phyloP scores from a whole-genome alignment of 2,113 vertebrate species.

The Leptosomus discolor region DNA sequence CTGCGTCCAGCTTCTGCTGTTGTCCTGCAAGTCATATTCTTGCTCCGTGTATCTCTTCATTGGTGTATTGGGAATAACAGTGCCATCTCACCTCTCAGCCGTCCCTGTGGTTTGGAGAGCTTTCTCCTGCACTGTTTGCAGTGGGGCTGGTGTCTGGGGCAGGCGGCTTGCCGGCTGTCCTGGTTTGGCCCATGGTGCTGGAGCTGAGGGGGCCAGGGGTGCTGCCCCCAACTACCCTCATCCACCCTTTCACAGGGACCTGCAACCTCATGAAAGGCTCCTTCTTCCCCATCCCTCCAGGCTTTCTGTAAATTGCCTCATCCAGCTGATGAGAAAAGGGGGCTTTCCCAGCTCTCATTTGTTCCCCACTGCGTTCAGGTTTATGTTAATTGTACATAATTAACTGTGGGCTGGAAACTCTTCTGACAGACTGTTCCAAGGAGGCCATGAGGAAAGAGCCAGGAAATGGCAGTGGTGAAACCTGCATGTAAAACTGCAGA shows the following conservation, averaged over 20 bases:
- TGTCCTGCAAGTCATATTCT: background rate
- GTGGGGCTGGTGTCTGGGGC: background rate
- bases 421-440: background rate
- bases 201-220: background rate
- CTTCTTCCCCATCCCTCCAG: background rate
- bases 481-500: background rate
- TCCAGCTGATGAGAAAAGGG: slow-evolving; percentile 28
- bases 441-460: background rate
- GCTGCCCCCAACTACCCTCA: background rate
- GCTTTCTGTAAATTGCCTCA: slow-evolving; percentile 21
- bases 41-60: background rate
- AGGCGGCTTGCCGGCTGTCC: background rate
- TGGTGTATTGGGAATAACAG: fast-evolving
- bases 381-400: slow-evolving; percentile 14
- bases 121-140: fast-evolving
- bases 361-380: background rate
- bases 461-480: background rate
- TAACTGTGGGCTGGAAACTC: slow-evolving; percentile 23
- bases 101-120: background rate
- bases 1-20: background rate
- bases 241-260: background rate
- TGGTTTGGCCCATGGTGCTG: background rate
- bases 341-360: slow-evolving; percentile 56
- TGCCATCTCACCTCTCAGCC: background rate
- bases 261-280: background rate